A percentile compares a stretch with the other conserved stretches of the same genome.
Conservation (phyloP, 2,797 vertebrate species). For the Limosa lapponica region DNA sequence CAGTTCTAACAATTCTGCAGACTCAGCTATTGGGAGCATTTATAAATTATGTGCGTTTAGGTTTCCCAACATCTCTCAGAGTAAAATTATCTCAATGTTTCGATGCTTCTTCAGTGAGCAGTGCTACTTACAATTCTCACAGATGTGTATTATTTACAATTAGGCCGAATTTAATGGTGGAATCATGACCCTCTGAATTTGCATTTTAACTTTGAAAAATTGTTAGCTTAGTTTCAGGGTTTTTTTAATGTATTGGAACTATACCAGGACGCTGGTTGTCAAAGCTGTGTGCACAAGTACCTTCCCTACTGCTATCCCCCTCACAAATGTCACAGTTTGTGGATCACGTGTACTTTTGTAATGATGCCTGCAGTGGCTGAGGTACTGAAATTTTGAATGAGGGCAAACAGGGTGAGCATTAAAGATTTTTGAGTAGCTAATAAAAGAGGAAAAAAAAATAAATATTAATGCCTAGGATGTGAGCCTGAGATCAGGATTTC, state of each 20-base stretch:
- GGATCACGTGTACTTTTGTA: accelerated
- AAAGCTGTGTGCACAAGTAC: accelerated
- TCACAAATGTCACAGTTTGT: neutral
- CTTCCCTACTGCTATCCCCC: neutral
- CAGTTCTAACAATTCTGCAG: neutral
- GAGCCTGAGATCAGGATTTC: neutral
- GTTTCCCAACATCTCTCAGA: neutral
- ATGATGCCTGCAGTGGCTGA: accelerated
- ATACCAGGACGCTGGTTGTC: neutral
- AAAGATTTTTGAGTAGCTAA: neutral
- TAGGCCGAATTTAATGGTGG: neutral
- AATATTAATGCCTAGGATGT: neutral
- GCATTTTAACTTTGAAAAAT: neutral
- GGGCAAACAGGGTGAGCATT: neutral
- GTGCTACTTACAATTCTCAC: neutral
- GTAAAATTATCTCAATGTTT: neutral
- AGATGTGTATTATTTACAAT: neutral
- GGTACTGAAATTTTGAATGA: neutral
- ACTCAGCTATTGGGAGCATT: neutral
- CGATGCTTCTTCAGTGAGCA: neutral
- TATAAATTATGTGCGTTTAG: neutral
- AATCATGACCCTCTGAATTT: neutral
- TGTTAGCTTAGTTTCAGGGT: neutral
- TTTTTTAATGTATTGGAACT: neutral
- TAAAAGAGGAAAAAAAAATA: neutral